Evolutionary conservation across 2,113 vertebrate genomes (phyloP).

Genomic region (Leuciscus idus): DNA sequence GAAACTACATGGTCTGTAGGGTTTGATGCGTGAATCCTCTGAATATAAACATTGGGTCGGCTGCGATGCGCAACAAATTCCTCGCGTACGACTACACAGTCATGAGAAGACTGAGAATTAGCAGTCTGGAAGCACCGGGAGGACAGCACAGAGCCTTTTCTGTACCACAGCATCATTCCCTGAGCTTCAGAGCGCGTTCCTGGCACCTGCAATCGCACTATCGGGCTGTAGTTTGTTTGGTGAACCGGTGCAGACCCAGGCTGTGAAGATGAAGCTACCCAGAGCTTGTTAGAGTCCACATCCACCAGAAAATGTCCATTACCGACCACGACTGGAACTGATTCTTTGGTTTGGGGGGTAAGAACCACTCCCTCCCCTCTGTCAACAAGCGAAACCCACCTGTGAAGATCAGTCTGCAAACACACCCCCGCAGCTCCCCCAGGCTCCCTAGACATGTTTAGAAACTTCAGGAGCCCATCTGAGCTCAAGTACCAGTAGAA

Average conservation of each 20-base stretch:
- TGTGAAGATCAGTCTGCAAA: conserved; percentile 79
- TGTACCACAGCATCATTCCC: conserved; percentile 79
- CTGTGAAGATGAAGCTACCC: conserved; percentile 79
- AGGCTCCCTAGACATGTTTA: conserved; percentile 70
- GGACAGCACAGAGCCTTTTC: conserved; percentile 84
- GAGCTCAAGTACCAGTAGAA: conserved; percentile 87
- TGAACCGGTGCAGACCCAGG: conserved; percentile 75
- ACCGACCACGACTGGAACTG: conserved; percentile 82
- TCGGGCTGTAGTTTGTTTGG: conserved; percentile 79
- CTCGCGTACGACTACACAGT: conserved; percentile 87
- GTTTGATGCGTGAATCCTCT: conserved; percentile 86
- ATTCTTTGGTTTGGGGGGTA: conserved; percentile 65
- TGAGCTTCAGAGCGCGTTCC: conserved; percentile 73
- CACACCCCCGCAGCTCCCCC: conserved; percentile 80
- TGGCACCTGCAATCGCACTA: conserved; percentile 76
- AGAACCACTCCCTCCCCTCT: conserved; percentile 72
- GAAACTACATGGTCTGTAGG: conserved; percentile 79
- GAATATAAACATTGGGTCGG: conserved; percentile 86
- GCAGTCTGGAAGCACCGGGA: conserved; percentile 78
- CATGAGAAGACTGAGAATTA: conserved; percentile 66
- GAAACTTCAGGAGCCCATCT: conserved; percentile 72
- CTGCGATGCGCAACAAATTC: conserved; percentile 90
- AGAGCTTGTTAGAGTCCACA: conserved; percentile 82
- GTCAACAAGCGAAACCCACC: conserved; percentile 78
- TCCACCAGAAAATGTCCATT: conserved; percentile 89